Evolutionary conservation across 2,888 invertebrate species (phyloP).

Genomic region (Orthosia gracilis): DNA sequence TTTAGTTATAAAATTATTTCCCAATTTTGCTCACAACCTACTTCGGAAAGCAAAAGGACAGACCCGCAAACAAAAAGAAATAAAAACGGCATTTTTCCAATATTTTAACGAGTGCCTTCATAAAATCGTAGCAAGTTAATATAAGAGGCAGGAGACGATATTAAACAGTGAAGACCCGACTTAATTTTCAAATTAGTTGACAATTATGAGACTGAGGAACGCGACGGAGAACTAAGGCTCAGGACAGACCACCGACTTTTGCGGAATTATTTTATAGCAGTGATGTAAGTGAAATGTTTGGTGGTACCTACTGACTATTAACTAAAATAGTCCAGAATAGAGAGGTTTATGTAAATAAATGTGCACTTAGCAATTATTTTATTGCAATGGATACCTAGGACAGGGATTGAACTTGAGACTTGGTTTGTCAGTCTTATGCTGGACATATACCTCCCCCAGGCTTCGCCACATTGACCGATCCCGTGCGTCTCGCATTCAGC

Average conservation of each 20-base stretch:
- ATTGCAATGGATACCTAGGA: neutral
- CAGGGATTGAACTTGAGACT: neutral
- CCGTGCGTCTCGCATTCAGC: too few species aligned
- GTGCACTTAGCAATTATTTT: neutral
- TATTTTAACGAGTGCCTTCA: conserved; percentile 32
- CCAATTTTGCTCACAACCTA: too few species aligned
- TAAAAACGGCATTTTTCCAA: conserved; percentile 7
- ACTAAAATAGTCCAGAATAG: conserved; percentile 1
- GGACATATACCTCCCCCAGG: too few species aligned
- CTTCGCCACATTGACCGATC: too few species aligned
- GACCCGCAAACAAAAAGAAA: neutral
- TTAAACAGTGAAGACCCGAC: conserved; percentile 34
- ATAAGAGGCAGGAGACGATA: conserved; percentile 33
- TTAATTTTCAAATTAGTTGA: conserved; percentile 62
- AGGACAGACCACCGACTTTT: conserved; percentile 6
- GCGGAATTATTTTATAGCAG: neutral
- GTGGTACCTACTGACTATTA: neutral
- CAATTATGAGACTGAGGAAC: conserved; percentile 54
- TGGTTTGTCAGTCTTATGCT: neutral
- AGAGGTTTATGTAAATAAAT: neutral
- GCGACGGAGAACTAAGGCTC: conserved; percentile 22
- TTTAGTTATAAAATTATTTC: too few species aligned
- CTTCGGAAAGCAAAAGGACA: neutral
- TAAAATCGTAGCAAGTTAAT: conserved; percentile 41
- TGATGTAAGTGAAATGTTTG: neutral